phyloP scores from a whole-genome alignment of 2,888 invertebrate species.

The Drosophila dives region DNA sequence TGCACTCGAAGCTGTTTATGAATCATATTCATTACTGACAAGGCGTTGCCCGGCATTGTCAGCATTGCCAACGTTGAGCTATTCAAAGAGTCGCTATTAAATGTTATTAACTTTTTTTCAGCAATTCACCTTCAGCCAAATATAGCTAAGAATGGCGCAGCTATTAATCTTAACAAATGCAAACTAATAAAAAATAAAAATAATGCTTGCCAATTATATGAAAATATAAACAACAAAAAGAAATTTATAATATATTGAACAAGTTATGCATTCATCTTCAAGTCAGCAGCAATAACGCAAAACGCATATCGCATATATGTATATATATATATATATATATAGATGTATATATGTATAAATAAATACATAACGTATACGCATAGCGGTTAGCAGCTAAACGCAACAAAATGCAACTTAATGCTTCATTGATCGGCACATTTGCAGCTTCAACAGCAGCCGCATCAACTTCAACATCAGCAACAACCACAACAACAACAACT shows the following conservation, averaged over 20 bases:
- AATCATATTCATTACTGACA: background rate
- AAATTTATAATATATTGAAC: background rate
- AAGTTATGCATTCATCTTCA: background rate
- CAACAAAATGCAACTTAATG: conserved; percentile 70
- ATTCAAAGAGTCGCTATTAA: background rate
- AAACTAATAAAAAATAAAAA: background rate
- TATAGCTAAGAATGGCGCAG: background rate
- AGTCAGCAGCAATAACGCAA: conserved; percentile 8
- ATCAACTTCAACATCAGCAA: conserved; percentile 4
- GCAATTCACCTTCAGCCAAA: background rate
- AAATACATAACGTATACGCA: conserved; percentile 64
- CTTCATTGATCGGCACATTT: conserved; percentile 65
- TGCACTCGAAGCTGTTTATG: background rate
- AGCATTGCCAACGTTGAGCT: background rate
- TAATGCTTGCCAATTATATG: background rate
- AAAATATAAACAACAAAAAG: background rate
- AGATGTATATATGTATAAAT: background rate
- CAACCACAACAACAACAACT: conserved; percentile 11
- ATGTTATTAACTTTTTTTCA: background rate
- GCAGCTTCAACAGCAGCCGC: conserved; percentile 33
- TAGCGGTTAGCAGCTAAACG: conserved; percentile 27
- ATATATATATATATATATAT: background rate
- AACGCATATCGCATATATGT: background rate
- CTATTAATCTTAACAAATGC: background rate
- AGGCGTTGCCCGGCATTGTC: background rate